Percentiles rank a stretch among this genome's conserved stretches.
These are phyloP conservation scores for Rhabdomys pumilio DNA, from an alignment of 2,797 vertebrate species.

Conservation along the genomic window DNA sequence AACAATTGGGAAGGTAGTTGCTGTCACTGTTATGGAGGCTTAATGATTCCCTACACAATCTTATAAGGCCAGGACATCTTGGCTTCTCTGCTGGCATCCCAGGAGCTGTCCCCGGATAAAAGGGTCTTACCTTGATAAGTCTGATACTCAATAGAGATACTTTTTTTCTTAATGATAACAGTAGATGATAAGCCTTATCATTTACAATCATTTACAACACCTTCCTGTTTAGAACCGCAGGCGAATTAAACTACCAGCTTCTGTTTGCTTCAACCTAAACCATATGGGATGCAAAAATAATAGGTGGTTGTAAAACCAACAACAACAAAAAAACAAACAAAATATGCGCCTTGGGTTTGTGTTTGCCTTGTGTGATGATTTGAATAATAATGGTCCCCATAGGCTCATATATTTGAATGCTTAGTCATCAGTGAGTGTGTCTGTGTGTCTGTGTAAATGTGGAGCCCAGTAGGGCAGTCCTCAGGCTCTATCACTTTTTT, in stretches of 20 bases:
- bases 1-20: accelerated
- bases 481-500: not conserved
- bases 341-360: not conserved
- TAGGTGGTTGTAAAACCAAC: not conserved
- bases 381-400: not conserved
- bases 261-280: not conserved
- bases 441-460: not conserved
- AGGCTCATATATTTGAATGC: no score
- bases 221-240: not conserved
- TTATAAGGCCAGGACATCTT: not conserved
- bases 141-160: not conserved
- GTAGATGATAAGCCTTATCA: not conserved
- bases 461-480: no score
- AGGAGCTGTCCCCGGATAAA: not conserved
- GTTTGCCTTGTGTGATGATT: not conserved
- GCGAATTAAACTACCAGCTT: not conserved
- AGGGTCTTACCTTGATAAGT: accelerated
- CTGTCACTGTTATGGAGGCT: not conserved
- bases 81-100: not conserved
- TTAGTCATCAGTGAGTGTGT: not conserved
- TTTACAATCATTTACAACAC: no score
- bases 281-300: not conserved
- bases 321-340: not conserved
- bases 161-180: not conserved
- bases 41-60: no score